Conservation (phyloP, 1,140 invertebrate species). For the Idris sp. region DNA sequence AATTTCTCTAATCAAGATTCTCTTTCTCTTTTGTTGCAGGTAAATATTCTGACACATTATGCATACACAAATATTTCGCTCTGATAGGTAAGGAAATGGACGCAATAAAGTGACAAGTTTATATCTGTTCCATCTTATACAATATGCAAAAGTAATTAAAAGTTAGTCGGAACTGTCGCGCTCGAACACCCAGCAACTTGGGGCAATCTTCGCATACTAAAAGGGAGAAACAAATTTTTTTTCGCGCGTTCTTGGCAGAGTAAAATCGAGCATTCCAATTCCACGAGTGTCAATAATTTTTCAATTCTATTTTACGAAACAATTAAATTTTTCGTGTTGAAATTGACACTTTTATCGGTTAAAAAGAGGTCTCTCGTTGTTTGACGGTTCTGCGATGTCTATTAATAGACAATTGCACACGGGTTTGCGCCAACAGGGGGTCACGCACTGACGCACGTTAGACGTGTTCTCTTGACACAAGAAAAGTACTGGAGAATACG, state of each 20-base stretch:
- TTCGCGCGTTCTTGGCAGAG: neutral
- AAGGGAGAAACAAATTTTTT: slow-evolving; percentile 12
- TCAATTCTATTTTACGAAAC: slow-evolving; percentile 19
- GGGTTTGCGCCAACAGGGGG: slow-evolving; percentile 12
- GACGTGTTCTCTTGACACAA: slow-evolving; percentile 40
- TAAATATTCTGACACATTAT: slow-evolving; percentile 26
- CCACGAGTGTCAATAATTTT: slow-evolving; percentile 18
- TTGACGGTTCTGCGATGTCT: slow-evolving; percentile 32
- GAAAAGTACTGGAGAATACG: slow-evolving; percentile 29
- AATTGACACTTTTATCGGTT: no score
- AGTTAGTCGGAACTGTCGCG: slow-evolving; percentile 17
- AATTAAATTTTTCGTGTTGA: slow-evolving; percentile 21
- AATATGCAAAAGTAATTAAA: slow-evolving; percentile 38
- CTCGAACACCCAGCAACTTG: slow-evolving; percentile 2
- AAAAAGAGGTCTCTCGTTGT: slow-evolving; percentile 17
- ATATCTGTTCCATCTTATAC: slow-evolving; percentile 16
- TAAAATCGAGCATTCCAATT: slow-evolving; percentile 10
- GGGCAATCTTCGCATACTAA: slow-evolving; percentile 23
- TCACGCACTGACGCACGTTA: slow-evolving; percentile 21
- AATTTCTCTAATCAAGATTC: neutral
- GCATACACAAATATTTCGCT: slow-evolving; percentile 11
- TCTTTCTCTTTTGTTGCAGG: slow-evolving; percentile 31
- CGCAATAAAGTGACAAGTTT: slow-evolving; percentile 20
- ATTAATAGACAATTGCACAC: slow-evolving; percentile 23
- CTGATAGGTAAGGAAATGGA: slow-evolving; percentile 20